phyloP scores from a whole-genome alignment of 2,888 invertebrate species.

The Spatulosminthurus flaviceps region DNA sequence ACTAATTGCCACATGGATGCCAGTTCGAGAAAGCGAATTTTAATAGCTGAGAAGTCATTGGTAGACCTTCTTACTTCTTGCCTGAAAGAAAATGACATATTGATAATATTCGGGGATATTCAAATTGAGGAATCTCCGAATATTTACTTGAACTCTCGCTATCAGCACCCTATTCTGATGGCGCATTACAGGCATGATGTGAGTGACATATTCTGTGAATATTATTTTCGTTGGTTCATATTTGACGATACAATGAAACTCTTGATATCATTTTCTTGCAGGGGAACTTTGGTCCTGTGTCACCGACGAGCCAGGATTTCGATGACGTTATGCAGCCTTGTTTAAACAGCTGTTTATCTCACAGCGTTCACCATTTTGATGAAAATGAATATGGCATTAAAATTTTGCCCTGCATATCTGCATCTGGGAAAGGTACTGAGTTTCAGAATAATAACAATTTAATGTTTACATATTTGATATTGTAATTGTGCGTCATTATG shows the following conservation, averaged over 20 bases:
- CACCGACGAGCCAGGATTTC: neutral
- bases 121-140: neutral
- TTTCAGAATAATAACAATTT: neutral
- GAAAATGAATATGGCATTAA: neutral
- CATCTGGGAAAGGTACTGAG: neutral
- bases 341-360: neutral
- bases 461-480: too few species aligned
- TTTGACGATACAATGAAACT: neutral
- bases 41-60: constrained; percentile 2
- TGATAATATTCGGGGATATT: constrained; percentile 19
- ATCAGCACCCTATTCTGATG: constrained; percentile 2
- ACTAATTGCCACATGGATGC: neutral
- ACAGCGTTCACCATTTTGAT: neutral
- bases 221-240: neutral
- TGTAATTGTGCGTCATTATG: too few species aligned
- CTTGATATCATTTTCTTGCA: neutral
- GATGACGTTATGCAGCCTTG: neutral
- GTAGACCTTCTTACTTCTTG: neutral
- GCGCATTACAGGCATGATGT: constrained; percentile 18
- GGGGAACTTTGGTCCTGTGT: constrained; percentile 2
- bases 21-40: neutral
- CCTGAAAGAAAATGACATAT: neutral
- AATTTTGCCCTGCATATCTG: neutral
- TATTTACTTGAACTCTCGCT: constrained; percentile 17
- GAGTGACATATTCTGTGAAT: neutral